A percentile compares a stretch with the other conserved stretches of the same genome.
Conservation (phyloP, 2,113 vertebrate species). For the Myiopsitta monachus region DNA sequence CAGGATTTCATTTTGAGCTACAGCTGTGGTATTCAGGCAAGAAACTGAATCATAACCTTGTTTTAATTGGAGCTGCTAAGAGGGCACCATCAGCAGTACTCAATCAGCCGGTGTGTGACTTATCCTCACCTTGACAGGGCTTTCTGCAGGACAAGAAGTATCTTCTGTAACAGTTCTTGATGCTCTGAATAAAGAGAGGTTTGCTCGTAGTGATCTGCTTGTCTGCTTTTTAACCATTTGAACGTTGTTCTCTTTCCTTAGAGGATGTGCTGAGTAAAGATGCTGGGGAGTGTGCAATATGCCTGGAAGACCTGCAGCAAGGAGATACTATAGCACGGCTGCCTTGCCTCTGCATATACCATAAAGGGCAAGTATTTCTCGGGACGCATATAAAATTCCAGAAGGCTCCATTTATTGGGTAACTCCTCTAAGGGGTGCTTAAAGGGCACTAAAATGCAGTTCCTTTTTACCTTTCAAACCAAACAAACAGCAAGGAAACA, state of each 20-base stretch:
- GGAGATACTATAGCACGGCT: constrained; percentile 95
- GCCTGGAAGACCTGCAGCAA: constrained; percentile 91
- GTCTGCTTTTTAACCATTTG: constrained; percentile 4
- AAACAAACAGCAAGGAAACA: not conserved
- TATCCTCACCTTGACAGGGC: not conserved
- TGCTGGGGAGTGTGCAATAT: constrained; percentile 95
- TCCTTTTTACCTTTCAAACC: not conserved
- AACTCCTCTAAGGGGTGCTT: not conserved
- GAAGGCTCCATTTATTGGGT: not conserved
- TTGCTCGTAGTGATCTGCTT: not conserved
- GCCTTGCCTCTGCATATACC: constrained; percentile 97
- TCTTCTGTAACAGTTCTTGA: not conserved
- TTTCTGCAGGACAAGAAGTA: not conserved
- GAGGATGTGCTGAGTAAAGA: constrained; percentile 96
- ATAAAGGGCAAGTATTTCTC: constrained; percentile 85
- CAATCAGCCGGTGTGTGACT: not conserved
- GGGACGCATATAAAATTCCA: not conserved
- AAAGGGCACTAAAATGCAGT: not conserved
- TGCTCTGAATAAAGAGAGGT: not conserved
- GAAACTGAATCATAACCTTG: not conserved
- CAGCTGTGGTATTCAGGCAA: not conserved
- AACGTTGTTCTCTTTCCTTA: constrained; percentile 65
- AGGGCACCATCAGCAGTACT: not conserved
- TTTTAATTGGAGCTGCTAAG: not conserved
- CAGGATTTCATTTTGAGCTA: not conserved